A percentile compares a stretch with the other conserved stretches of the same genome.
These are phyloP conservation scores for Channa argus DNA, from an alignment of 2,113 vertebrate genomes.

Conservation along the genomic window DNA sequence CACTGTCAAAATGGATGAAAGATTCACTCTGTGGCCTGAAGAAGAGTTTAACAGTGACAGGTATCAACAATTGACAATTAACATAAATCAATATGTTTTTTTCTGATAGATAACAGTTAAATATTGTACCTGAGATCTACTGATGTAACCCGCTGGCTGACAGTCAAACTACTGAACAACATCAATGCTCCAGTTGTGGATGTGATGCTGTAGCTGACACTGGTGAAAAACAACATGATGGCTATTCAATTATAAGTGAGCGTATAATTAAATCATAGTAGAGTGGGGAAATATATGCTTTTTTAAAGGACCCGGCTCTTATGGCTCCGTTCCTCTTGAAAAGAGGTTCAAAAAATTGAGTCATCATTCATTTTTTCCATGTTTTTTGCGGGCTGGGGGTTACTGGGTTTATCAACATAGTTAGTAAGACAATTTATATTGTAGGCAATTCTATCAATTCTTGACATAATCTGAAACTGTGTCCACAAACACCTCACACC, in stretches of 20 bases:
- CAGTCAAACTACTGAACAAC: constrained; percentile 64
- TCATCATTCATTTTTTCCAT: no score
- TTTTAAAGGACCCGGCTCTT: no score
- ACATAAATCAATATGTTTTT: no score
- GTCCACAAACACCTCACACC: no score
- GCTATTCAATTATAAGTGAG: background rate
- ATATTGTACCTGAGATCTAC: constrained; percentile 73
- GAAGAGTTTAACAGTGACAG: background rate
- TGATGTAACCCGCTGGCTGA: constrained; percentile 57
- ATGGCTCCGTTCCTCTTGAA: no score
- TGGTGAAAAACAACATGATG: constrained; percentile 4
- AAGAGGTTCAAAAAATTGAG: no score
- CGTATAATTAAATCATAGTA: background rate
- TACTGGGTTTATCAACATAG: no score
- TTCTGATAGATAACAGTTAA: background rate
- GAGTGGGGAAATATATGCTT: background rate
- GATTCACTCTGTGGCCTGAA: constrained; percentile 67
- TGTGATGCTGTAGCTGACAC: constrained; percentile 66
- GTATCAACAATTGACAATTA: background rate
- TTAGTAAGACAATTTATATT: no score
- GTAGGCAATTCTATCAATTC: no score
- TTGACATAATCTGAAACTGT: no score
- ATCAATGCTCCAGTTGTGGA: constrained; percentile 60
- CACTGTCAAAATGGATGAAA: constrained; percentile 65
- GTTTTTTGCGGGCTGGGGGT: no score